Evolutionary conservation across 2,113 vertebrate genomes (phyloP).

Genomic region (Perca fluviatilis): DNA sequence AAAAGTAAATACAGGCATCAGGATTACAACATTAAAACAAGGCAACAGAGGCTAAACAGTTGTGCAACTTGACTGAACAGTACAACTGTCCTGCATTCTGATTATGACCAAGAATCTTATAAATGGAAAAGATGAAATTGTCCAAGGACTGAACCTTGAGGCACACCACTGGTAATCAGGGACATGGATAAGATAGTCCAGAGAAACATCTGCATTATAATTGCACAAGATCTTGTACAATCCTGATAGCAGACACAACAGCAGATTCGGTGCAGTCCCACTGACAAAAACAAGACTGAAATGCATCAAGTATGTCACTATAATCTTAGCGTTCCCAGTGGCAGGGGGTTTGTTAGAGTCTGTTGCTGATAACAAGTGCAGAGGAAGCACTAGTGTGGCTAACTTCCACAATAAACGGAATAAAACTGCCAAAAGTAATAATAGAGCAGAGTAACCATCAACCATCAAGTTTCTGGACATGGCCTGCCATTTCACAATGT

Average conservation of each 20-base stretch:
- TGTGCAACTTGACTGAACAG: background rate
- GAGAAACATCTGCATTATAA: background rate
- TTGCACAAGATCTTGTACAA: background rate
- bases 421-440: slow-evolving; percentile 1
- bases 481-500: slow-evolving; percentile 10
- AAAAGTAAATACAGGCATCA: background rate
- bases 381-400: background rate
- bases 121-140: background rate
- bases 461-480: background rate
- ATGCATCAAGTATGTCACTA: background rate
- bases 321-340: slow-evolving; percentile 8
- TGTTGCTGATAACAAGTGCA: slow-evolving; percentile 1
- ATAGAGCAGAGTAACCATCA: background rate
- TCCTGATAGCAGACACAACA: background rate
- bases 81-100: background rate
- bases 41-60: background rate
- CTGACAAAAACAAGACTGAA: background rate
- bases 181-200: background rate
- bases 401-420: background rate
- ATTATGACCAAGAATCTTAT: background rate
- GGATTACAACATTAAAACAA: background rate
- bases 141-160: slow-evolving; percentile 19
- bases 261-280: background rate
- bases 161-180: background rate
- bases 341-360: slow-evolving; percentile 1